Evolutionary conservation across 2,113 vertebrate species (phyloP).

Genomic region (Trichomycterus rosablanca): DNA sequence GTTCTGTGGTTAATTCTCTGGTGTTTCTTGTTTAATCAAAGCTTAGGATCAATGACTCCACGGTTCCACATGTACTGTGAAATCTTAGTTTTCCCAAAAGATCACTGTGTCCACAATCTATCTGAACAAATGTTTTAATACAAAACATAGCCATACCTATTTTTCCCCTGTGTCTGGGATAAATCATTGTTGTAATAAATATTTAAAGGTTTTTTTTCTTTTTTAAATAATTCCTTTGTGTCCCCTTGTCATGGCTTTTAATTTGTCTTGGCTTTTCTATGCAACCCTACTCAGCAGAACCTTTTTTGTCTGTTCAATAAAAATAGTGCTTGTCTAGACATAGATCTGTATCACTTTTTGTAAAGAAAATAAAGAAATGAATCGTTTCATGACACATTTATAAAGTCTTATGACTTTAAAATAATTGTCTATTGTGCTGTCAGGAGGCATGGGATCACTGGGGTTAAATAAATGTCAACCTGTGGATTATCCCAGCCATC

Average conservation of each 20-base stretch:
- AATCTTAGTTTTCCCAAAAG: constrained; percentile 7
- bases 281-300: not conserved
- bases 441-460: constrained; percentile 12
- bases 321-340: constrained; percentile 1
- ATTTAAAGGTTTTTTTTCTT: not conserved
- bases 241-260: not conserved
- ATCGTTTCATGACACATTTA: constrained; percentile 18
- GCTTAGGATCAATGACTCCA: not conserved
- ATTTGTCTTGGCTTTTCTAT: constrained; percentile 2
- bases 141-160: not conserved
- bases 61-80: not conserved
- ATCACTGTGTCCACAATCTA: not conserved
- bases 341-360: not conserved
- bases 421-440: constrained; percentile 21
- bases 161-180: not conserved
- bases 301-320: not conserved
- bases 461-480: constrained; percentile 37
- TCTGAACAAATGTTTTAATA: constrained; percentile 20
- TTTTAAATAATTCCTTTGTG: not conserved
- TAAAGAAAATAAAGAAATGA: constrained; percentile 6
- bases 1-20: not conserved
- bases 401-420: constrained; percentile 11
- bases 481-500: constrained; percentile 24
- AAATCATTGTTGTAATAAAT: not conserved
- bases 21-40: constrained; percentile 13